Base-by-base conservation (phyloP, 2,888 invertebrate species). In the Lepas anatifera region DNA sequence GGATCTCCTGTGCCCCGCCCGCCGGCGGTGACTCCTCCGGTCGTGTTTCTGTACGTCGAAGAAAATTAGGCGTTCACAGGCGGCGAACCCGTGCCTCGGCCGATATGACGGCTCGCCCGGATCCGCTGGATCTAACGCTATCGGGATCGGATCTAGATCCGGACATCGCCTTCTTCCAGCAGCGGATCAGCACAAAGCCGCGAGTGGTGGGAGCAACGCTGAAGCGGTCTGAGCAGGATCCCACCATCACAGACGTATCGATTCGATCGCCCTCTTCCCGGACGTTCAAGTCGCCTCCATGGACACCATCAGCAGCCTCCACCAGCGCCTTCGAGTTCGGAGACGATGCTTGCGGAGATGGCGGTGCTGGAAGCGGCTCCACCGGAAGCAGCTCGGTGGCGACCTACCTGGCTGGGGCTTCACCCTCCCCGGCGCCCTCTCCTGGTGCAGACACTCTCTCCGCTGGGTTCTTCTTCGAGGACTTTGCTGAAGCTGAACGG, bases 401-500 rank as follows among this genome's bases (percentile, higher is more conserved):
- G n/a, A n/a, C n/a, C n/a, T n/a, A n/a, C n/a, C n/a, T n/a, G n/a
- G n/a, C n/a, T n/a, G n/a, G n/a, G n/a, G n/a, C 18, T 71, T 71
- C 67, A 71, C 73, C 64, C 71, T 73, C 29, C 70, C 74, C 27
- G 71, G 73, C 35, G 72, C 74, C 27, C 68, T 71, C 63, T 68
- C 72, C 16, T 7, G 71, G 68, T 8, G 50, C 71, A 13, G 74
- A 74, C 41, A 63, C 73, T 2, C 70, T 70, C 22, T 67, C 69
- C 16, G 46, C 52, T 22, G 70, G 67, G 52, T 72, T 71, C 52
- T 71, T 71, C 48, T 73, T 71, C 67, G 72, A 67, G 63, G 69
- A 58, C 4, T 66, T 70, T 11, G 68, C 72, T 16, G 73, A 72
- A 7, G 74, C 73, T 37, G 74, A 74, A 72, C 77, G 72, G 71